These are phyloP conservation scores for Mobula hypostoma DNA, from an alignment of 2,113 vertebrate genomes.

Conservation along the genomic window DNA sequence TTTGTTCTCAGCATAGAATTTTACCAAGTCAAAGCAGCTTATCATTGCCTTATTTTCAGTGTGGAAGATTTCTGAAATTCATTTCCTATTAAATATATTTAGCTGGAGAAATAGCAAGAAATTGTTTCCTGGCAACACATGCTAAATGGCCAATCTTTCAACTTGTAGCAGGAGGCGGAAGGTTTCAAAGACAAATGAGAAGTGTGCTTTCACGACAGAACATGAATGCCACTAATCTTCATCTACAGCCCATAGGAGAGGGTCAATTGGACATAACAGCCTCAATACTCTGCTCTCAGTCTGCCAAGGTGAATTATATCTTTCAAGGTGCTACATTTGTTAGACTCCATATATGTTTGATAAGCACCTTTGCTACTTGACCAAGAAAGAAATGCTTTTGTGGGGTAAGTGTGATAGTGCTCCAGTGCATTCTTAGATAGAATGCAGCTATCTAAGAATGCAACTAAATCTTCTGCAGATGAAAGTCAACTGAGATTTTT, in stretches of 20 bases:
- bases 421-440: too few relatives aligned
- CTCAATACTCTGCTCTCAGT: background rate
- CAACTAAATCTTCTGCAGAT: too few relatives aligned
- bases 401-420: background rate
- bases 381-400: too few relatives aligned
- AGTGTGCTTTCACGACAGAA: background rate
- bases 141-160: background rate
- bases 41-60: conserved; percentile 13
- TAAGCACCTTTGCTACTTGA: background rate
- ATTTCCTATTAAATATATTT: conserved; percentile 25
- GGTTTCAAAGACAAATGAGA: background rate
- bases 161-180: background rate
- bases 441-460: too few relatives aligned
- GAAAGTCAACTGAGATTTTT: background rate
- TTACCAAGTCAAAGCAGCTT: background rate
- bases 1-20: background rate
- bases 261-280: background rate
- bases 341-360: background rate
- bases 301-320: background rate
- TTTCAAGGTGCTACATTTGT: background rate
- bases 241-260: background rate
- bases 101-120: conserved; percentile 9
- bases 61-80: conserved; percentile 1
- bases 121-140: background rate
- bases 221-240: background rate